Base-by-base conservation (phyloP, 30 jellyfish, hydroid and myxozoan species). In the Calvadosia cruxmelitensis region DNA sequence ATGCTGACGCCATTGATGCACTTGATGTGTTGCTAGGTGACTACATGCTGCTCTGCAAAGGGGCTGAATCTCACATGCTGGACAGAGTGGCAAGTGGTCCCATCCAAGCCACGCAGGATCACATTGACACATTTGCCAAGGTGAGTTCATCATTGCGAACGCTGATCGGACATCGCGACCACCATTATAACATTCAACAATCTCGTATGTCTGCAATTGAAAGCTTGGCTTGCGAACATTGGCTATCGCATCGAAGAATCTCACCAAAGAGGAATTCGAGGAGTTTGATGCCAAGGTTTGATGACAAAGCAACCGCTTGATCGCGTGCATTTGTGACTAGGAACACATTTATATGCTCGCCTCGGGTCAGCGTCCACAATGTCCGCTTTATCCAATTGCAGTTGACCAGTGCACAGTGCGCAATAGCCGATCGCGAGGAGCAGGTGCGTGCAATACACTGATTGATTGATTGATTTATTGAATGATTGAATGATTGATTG, bases 31-130 rank as follows among this genome's bases (percentile, higher is more conserved):
- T 42, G 10, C 15, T 20, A 42, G 68, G 63, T 32, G 63, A 65
- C 3, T 12, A 12, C 30, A 27, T 27, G 3, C 16, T 65, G 93
- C 64, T 83, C 27, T 92, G 99, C 67, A 92, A 92, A 62, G 99
- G 99, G 10, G 99, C 99, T 12, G 99, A 92, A 33, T 92, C 99
- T 23, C 95, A 90, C 66, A 95, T 90, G 24, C 77, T 78, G 16
- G 85, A 77, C 33, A 42, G 95, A 32, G 69, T 85, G 25, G 51
- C 24, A 33, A n/a, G 90, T 30, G 98, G 98, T 2, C 92, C 92
- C 20, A 72, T 78, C 1, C 92, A 82, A 51, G 86, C 69, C 36
- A 81, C 95, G 20, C 82, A 67, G 25, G 83, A 53, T 3, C 95
- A 81, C 67, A 82, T 90, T 62, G 95, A 90, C 78, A 79, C 76